Evolutionary conservation across 2,113 vertebrate genomes (phyloP).

Genomic region (Cavia aperea): DNA sequence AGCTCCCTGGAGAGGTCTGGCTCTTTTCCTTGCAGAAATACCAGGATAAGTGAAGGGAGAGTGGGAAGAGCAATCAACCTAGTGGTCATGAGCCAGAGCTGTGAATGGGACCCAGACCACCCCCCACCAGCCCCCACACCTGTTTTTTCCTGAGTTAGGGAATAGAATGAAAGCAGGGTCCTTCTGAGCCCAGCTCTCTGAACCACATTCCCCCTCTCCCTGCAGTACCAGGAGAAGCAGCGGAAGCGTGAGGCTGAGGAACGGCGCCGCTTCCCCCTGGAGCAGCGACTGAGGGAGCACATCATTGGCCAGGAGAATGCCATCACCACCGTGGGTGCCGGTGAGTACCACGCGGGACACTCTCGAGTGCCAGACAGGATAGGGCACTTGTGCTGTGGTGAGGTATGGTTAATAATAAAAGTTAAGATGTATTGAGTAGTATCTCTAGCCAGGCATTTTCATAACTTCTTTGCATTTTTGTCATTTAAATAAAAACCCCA

Average conservation of each 20-base stretch:
- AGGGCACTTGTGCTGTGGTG: neutral
- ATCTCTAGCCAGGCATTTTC: neutral
- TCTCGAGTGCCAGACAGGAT: no score
- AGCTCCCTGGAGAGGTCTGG: neutral
- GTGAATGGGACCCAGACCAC: neutral
- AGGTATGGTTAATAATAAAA: neutral
- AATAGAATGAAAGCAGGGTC: neutral
- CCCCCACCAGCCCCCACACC: neutral
- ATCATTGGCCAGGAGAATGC: slow-evolving; percentile 96
- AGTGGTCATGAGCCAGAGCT: neutral
- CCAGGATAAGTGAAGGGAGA: neutral
- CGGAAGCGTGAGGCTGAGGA: slow-evolving; percentile 84
- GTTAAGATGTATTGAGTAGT: neutral
- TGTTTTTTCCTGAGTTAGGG: neutral
- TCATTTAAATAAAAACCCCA: neutral
- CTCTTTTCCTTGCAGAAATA: neutral
- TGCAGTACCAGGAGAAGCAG: slow-evolving; percentile 87
- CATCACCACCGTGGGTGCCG: slow-evolving; percentile 92
- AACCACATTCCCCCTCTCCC: neutral
- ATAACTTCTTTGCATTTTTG: neutral
- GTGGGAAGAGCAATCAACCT: neutral
- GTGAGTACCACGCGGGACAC: slow-evolving; percentile 69
- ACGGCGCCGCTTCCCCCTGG: slow-evolving; percentile 90
- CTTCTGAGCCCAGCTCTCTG: neutral
- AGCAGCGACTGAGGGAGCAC: slow-evolving; percentile 90